Evolutionary conservation across 2,888 invertebrate genomes (phyloP), one percentile per base, ranked within the genome.

Genomic region (Timema cristinae): DNA sequence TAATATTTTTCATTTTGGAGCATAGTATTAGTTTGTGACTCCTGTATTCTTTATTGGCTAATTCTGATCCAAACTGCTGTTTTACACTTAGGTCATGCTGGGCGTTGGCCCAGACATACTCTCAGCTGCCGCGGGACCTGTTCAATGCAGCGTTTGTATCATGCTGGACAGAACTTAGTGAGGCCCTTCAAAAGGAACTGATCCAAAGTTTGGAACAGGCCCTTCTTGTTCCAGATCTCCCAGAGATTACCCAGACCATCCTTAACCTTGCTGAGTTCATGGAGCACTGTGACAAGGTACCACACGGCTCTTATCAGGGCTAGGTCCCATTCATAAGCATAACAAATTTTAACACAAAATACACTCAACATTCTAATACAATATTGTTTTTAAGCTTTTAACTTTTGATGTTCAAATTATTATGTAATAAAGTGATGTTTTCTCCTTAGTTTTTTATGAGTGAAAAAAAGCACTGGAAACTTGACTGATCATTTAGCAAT

Each of bases 101-200:
- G 79, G 91, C 93, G 0, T 83, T 98, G 16, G 96, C 97, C 0
- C 97, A 98, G 83, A 94, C 94, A 50, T 97, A 98, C 83, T 93
- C 95, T 0, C 97, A 97, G 79, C 85, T 99, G n/a, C 90, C 98
- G 0, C 89, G 97, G 68, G 98, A 99, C 80, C 83, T 99, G 50
- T 99, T 99, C 82, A 98, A 99, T 82, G 98, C 98, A 0, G 98
- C 98, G 0, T 99, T 99, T 82, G 97, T 99, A 9, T 98, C 98
- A 0, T 98, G 98, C 80, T 99, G 99, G 99, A 95, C 97, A 0
- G 98, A 98, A 82, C 84, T 99, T 49, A 91, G 90, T 71, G 89
- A 90, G 54, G 85, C 88, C 0, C 90, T 93, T 72, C 94, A 96
- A 75, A 87, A 90, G 59, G 95, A 97, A 79, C 85, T 99, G 4